Percentiles rank a stretch among this genome's conserved stretches.
Evolutionary conservation across 2,797 vertebrate species (phyloP).

Genomic region (Triplophysa yarkandensis): DNA sequence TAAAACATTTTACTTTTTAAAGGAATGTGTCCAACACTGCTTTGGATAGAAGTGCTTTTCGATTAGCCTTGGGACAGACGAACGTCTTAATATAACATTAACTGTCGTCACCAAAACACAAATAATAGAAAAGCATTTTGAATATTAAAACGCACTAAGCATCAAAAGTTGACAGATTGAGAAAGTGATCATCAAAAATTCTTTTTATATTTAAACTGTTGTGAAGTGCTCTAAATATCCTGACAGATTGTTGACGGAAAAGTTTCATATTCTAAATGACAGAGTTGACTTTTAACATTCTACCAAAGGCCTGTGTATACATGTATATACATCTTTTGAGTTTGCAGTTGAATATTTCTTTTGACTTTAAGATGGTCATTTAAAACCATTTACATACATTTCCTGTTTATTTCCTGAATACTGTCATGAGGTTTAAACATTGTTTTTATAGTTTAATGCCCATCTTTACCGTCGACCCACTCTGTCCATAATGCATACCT

Average conservation of each 20-base stretch:
- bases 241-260: not conserved
- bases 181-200: slow-evolving; percentile 15
- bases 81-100: slow-evolving; percentile 32
- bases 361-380: not conserved
- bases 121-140: slow-evolving; percentile 29
- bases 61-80: not conserved
- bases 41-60: slow-evolving; percentile 1
- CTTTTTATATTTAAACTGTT: slow-evolving; percentile 44
- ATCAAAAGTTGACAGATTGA: slow-evolving; percentile 15
- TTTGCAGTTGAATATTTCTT: not conserved
- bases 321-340: no score
- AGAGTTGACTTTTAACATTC: no score
- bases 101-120: not conserved
- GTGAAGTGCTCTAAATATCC: slow-evolving; percentile 22
- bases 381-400: not conserved
- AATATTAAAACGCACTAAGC: slow-evolving; percentile 22
- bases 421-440: not conserved
- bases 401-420: not conserved
- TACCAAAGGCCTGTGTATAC: no score
- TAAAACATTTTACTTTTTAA: no score
- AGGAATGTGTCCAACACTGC: no score
- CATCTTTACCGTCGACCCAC: not conserved
- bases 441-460: not conserved
- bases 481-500: not conserved
- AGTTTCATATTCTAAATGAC: not conserved